Conservation (phyloP, 2,888 invertebrate genomes). For the Mystacides longicornis region DNA sequence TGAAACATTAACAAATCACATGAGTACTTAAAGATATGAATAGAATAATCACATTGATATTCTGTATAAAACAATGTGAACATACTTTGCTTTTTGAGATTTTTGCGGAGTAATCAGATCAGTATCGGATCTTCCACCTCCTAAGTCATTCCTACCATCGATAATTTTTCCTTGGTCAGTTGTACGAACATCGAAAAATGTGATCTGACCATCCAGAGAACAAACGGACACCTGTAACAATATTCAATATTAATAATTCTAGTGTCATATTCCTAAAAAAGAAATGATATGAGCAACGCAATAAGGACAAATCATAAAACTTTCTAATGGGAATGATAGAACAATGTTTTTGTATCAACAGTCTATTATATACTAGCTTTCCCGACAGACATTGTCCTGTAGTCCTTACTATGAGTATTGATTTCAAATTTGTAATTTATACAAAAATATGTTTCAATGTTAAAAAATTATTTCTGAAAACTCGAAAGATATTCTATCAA, state of each 20-base stretch:
- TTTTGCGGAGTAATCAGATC: constrained; percentile 86
- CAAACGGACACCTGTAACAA: constrained; percentile 71
- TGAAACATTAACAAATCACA: constrained; percentile 36
- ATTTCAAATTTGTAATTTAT: too few relatives aligned
- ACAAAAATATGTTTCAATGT: too few relatives aligned
- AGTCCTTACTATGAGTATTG: too few relatives aligned
- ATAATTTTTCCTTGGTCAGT: constrained; percentile 68
- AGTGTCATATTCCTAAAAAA: too few relatives aligned
- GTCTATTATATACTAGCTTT: too few relatives aligned
- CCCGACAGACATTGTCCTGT: too few relatives aligned
- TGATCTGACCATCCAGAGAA: constrained; percentile 79
- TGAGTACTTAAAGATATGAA: not conserved
- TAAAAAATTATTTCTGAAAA: too few relatives aligned
- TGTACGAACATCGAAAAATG: constrained; percentile 67
- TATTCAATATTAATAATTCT: not conserved
- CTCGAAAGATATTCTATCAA: too few relatives aligned
- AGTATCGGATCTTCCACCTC: constrained; percentile 71
- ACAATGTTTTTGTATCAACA: too few relatives aligned
- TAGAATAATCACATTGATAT: not conserved
- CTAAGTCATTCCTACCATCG: constrained; percentile 85
- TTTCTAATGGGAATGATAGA: too few relatives aligned
- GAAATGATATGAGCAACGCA: too few relatives aligned
- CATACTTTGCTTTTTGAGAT: constrained; percentile 77
- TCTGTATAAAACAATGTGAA: constrained; percentile 15
- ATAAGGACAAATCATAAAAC: too few relatives aligned